A percentile compares a stretch with the other conserved stretches of the same genome.
phyloP scores from a whole-genome alignment of 30 jellyfish, hydroid and myxozoan species.

The Pseudorhiza aurosa region DNA sequence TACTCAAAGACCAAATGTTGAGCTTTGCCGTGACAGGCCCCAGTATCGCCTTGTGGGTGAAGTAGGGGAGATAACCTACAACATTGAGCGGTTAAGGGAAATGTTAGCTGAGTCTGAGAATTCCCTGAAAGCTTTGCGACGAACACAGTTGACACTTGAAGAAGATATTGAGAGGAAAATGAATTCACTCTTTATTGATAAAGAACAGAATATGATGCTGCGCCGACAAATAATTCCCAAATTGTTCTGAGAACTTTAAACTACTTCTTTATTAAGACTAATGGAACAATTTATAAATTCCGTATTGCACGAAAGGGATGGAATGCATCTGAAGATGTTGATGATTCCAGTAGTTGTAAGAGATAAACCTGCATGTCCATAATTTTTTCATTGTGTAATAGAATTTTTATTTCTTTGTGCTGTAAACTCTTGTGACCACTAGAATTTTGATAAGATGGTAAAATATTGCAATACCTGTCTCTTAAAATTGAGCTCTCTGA shows the following conservation, averaged over 20 bases:
- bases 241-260: constrained; percentile 18
- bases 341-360: too few species aligned
- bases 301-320: too few species aligned
- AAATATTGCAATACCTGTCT: too few species aligned
- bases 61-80: constrained; percentile 77
- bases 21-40: constrained; percentile 91
- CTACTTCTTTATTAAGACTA: neutral
- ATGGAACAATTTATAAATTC: neutral
- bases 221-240: constrained; percentile 77
- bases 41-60: constrained; percentile 87
- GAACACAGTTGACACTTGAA: constrained; percentile 79
- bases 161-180: constrained; percentile 85
- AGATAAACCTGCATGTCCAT: too few species aligned
- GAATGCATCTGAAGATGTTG: too few species aligned
- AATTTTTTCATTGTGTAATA: too few species aligned
- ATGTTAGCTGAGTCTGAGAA: constrained; percentile 72
- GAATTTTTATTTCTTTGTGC: too few species aligned
- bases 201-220: constrained; percentile 80
- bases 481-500: too few species aligned
- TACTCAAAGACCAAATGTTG: constrained; percentile 87
- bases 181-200: constrained; percentile 84
- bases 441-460: too few species aligned
- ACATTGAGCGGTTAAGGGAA: constrained; percentile 73
- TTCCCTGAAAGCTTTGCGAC: constrained; percentile 77
- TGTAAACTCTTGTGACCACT: too few species aligned